phyloP scores from a whole-genome alignment of 1,140 invertebrate genomes.

The Bicyclus anynana region DNA sequence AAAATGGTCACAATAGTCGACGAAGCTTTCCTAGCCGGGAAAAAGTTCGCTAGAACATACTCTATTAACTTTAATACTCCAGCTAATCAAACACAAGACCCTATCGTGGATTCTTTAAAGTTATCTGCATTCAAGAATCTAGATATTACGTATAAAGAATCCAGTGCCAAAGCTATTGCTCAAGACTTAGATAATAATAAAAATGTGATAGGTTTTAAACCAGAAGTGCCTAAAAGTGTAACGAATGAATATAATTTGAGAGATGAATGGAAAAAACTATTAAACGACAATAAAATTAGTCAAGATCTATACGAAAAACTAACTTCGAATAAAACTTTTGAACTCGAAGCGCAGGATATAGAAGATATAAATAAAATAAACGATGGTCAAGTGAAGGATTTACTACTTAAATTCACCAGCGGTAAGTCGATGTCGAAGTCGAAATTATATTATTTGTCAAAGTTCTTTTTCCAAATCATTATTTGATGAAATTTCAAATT shows the following conservation, averaged over 20 bases:
- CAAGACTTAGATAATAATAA: slow-evolving; percentile 8
- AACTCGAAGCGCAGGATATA: slow-evolving; percentile 62
- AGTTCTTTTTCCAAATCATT: too few species aligned
- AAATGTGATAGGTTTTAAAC: slow-evolving; percentile 30
- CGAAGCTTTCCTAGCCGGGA: slow-evolving; percentile 87
- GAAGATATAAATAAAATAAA: slow-evolving; percentile 68
- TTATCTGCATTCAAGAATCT: slow-evolving; percentile 29
- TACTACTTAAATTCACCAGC: slow-evolving; percentile 14
- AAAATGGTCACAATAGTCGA: slow-evolving; percentile 87
- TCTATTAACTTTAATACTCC: slow-evolving; percentile 47
- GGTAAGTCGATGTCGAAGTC: slow-evolving; percentile 5
- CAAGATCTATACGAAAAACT: slow-evolving; percentile 63
- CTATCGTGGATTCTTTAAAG: slow-evolving; percentile 28
- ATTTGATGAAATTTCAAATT: too few species aligned
- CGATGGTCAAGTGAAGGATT: slow-evolving; percentile 48
- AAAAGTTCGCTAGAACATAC: slow-evolving; percentile 88
- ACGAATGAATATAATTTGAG: slow-evolving; percentile 31
- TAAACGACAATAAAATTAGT: slow-evolving; percentile 60
- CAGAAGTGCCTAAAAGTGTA: slow-evolving; percentile 37
- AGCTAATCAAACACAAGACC: slow-evolving; percentile 5
- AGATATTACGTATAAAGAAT: slow-evolving; percentile 59
- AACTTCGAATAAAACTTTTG: slow-evolving; percentile 63
- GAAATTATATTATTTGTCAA: too few species aligned
- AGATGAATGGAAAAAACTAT: slow-evolving; percentile 46
- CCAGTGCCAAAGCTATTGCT: slow-evolving; percentile 12